These are phyloP conservation scores for Lapara coniferarum DNA, from an alignment of 2,888 invertebrate species.

Conservation along the genomic window DNA sequence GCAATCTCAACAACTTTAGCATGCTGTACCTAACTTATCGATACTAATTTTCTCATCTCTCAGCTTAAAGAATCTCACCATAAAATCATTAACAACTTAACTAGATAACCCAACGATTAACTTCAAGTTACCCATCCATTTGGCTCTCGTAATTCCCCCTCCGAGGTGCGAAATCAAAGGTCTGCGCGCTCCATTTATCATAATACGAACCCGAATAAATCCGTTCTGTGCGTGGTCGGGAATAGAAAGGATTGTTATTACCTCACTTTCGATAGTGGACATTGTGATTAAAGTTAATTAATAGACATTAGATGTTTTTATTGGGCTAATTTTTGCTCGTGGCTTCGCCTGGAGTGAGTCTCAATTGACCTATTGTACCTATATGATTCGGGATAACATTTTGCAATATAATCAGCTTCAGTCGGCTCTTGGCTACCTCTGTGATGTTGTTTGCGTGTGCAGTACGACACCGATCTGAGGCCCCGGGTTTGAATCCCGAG, in stretches of 20 bases:
- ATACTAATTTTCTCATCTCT: background rate
- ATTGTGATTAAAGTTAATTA: background rate
- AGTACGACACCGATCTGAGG: too few relatives aligned
- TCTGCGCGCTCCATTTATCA: constrained; percentile 13
- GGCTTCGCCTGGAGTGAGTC: background rate
- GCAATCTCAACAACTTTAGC: too few relatives aligned
- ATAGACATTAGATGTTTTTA: too few relatives aligned
- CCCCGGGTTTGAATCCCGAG: too few relatives aligned
- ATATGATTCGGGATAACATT: too few relatives aligned
- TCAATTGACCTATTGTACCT: too few relatives aligned
- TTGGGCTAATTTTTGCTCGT: too few relatives aligned
- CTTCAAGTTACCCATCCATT: constrained; percentile 3
- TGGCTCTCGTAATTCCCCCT: background rate
- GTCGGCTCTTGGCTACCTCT: too few relatives aligned
- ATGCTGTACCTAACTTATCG: too few relatives aligned
- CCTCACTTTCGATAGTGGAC: background rate
- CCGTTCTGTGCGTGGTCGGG: background rate
- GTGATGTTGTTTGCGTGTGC: too few relatives aligned
- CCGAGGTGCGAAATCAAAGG: constrained; percentile 25
- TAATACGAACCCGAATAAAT: constrained; percentile 9
- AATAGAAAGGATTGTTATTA: background rate
- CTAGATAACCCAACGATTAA: background rate
- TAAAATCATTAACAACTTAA: background rate
- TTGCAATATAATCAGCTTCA: too few relatives aligned
- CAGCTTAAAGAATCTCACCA: background rate